Percentiles rank a stretch among this genome's conserved stretches.
phyloP scores from a whole-genome alignment of 2,113 vertebrate genomes.

The Mobula hypostoma region DNA sequence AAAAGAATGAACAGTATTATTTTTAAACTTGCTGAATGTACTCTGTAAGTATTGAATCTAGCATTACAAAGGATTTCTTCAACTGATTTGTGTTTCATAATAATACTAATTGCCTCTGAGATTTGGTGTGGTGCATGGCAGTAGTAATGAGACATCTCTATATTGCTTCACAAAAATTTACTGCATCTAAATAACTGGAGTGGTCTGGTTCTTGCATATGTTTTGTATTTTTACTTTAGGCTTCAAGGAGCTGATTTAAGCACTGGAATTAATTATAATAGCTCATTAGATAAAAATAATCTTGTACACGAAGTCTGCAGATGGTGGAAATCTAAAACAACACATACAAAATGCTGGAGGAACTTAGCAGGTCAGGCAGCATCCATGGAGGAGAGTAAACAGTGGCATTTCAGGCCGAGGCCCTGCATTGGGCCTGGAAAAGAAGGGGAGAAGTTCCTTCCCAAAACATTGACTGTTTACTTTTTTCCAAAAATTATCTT shows the following conservation, averaged over 20 bases:
- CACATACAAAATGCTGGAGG: too few relatives aligned
- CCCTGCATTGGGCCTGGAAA: too few relatives aligned
- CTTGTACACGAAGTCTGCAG: too few relatives aligned
- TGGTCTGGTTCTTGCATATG: background rate
- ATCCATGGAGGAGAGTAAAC: too few relatives aligned
- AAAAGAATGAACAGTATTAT: background rate
- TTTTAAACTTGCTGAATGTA: background rate
- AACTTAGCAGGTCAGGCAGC: too few relatives aligned
- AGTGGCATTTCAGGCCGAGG: too few relatives aligned
- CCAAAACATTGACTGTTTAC: too few relatives aligned
- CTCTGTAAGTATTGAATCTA: background rate
- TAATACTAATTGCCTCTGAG: background rate
- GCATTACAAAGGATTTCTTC: background rate
- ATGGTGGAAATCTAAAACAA: too few relatives aligned
- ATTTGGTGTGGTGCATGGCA: background rate
- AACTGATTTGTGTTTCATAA: background rate
- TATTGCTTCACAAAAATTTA: background rate
- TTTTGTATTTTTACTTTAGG: background rate
- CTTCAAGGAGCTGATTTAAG: background rate
- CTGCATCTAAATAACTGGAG: background rate
- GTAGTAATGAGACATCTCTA: background rate
- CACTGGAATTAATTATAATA: background rate
- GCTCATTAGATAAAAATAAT: constrained; percentile 2
- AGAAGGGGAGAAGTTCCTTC: too few relatives aligned
- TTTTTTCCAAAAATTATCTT: background rate